Conservation (phyloP, 2,888 invertebrate species). For the Nezara viridula region DNA sequence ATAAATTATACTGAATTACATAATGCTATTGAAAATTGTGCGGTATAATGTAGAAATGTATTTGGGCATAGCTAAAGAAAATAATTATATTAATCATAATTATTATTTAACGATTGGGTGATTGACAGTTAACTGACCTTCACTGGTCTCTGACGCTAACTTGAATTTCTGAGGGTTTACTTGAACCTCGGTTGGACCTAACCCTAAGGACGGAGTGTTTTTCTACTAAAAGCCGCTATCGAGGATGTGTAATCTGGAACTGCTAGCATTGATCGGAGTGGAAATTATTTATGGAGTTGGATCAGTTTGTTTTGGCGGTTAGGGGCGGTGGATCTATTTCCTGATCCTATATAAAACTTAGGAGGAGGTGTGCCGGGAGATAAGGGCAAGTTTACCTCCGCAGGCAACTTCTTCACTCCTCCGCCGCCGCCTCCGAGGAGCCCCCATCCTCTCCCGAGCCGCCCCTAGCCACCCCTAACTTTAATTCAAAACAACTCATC, state of each 20-base stretch:
- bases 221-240: not conserved
- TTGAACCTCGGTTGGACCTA: not conserved
- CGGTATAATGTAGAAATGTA: too few relatives aligned
- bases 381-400: conserved; percentile 44
- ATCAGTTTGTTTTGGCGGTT: conserved; percentile 42
- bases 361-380: conserved; percentile 25
- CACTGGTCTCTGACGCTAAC: too few relatives aligned
- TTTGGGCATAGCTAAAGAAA: too few relatives aligned
- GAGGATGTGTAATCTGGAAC: conserved; percentile 17
- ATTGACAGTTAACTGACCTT: too few relatives aligned
- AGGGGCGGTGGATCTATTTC: conserved; percentile 30
- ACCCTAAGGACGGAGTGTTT: not conserved
- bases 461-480: not conserved
- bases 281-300: conserved; percentile 38
- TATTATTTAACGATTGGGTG: too few relatives aligned
- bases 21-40: too few relatives aligned
- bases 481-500: conserved; percentile 48
- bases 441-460: not conserved
- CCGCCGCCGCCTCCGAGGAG: not conserved
- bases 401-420: conserved; percentile 5
- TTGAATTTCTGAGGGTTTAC: too few relatives aligned
- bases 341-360: conserved; percentile 45
- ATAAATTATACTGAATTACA: too few relatives aligned
- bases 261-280: conserved; percentile 38
- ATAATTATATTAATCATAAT: too few relatives aligned